Percentiles rank a stretch among this genome's conserved stretches.
phyloP scores from a whole-genome alignment of 2,113 vertebrate genomes.

The Bubo scandiacus region DNA sequence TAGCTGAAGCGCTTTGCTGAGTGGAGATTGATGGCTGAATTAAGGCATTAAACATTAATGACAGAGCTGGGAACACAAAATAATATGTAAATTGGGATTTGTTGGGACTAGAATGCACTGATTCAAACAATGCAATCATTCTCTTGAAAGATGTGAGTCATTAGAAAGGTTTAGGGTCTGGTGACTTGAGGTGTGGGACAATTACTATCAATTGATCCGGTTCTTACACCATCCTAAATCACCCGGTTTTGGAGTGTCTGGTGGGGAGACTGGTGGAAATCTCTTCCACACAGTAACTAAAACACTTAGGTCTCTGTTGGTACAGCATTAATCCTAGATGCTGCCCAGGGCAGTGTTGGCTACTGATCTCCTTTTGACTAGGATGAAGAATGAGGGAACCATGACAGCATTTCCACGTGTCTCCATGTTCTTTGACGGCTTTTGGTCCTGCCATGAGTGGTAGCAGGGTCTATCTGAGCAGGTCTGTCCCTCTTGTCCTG shows the following conservation, averaged over 20 bases:
- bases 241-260: neutral
- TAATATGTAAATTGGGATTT: slow-evolving; percentile 35
- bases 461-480: neutral
- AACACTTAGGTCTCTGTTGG: neutral
- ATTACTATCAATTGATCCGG: neutral
- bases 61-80: slow-evolving; percentile 24
- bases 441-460: neutral
- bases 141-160: neutral
- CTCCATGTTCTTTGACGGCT: neutral
- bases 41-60: slow-evolving; percentile 41
- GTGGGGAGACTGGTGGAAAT: neutral
- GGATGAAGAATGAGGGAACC: neutral
- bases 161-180: neutral
- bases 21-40: slow-evolving; percentile 36
- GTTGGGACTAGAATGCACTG: neutral
- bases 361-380: neutral
- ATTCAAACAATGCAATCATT: slow-evolving; percentile 18
- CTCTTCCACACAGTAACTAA: neutral
- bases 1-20: slow-evolving; percentile 13
- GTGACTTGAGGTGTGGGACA: neutral
- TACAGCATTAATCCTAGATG: neutral
- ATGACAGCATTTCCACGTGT: neutral
- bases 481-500: neutral
- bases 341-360: neutral
- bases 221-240: neutral